Percentiles rank a stretch among this genome's conserved stretches.
Conservation (phyloP, 2,888 invertebrate species). For the Mongoloraphidia duomilia region DNA sequence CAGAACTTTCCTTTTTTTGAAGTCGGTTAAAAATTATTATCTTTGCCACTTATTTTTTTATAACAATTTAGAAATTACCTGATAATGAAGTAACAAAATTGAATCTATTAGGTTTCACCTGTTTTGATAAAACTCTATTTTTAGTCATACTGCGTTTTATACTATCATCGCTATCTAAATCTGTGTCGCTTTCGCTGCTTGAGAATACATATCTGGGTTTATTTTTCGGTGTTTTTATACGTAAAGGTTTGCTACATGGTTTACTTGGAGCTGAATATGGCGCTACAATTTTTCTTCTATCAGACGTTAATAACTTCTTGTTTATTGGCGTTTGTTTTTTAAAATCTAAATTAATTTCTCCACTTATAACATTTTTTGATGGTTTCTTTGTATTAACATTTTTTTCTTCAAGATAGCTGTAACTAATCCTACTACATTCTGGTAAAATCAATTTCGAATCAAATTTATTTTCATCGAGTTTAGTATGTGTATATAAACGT, state of each 20-base stretch:
- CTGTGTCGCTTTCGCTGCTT: background rate
- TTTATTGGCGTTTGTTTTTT: background rate
- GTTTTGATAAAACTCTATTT: constrained; percentile 3
- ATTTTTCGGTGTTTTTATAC: constrained; percentile 9
- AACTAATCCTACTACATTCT: background rate
- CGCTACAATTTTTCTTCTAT: background rate
- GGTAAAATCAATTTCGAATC: background rate
- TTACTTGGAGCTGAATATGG: background rate
- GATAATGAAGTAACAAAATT: constrained; percentile 41
- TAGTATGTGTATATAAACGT: no score
- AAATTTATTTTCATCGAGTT: no score
- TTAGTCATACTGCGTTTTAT: constrained; percentile 5
- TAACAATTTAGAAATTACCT: constrained; percentile 25
- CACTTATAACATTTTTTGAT: background rate
- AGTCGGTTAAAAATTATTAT: no score
- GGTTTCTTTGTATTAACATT: background rate
- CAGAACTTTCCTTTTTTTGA: no score
- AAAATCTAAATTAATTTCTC: background rate
- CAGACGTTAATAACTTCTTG: background rate
- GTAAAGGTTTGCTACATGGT: background rate
- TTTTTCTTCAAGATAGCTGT: background rate
- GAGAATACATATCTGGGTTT: background rate
- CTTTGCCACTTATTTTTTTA: no score
- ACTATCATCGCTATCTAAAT: background rate
- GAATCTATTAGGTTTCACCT: constrained; percentile 21